Conservation (phyloP, 2,113 vertebrate species). For the Sula dactylatra region DNA sequence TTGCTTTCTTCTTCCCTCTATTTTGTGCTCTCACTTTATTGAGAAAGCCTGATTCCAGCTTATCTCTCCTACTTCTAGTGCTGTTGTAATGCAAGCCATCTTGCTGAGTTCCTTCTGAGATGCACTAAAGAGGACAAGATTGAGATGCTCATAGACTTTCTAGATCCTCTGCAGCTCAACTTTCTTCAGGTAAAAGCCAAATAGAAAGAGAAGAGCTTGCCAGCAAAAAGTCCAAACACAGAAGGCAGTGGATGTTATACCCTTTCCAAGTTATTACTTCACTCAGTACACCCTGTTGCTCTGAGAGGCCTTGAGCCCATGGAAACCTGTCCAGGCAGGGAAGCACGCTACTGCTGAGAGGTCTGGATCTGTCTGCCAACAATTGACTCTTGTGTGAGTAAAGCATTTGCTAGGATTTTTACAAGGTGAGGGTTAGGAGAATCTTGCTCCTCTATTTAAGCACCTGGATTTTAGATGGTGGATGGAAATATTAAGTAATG, state of each 20-base stretch:
- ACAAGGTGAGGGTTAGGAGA: constrained; percentile 5
- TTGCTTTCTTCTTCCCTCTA: background rate
- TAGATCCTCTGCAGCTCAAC: background rate
- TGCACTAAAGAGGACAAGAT: background rate
- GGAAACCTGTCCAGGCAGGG: constrained; percentile 14
- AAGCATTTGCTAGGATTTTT: constrained; percentile 12
- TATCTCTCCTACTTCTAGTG: background rate
- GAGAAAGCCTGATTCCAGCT: background rate
- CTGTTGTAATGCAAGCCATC: background rate
- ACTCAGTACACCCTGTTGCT: background rate
- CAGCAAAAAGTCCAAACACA: background rate
- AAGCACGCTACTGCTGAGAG: background rate
- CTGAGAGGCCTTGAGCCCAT: background rate
- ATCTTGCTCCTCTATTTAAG: constrained; percentile 8
- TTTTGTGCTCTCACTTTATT: background rate
- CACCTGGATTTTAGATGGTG: background rate
- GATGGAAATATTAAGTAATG: constrained; percentile 27
- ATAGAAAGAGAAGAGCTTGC: background rate
- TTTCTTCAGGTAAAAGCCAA: background rate
- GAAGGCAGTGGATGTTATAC: background rate
- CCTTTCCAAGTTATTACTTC: constrained; percentile 38
- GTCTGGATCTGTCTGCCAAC: background rate
- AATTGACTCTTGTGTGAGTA: background rate
- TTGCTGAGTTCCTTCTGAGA: background rate
- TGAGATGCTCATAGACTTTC: background rate